Base-by-base conservation (phyloP, 1,140 invertebrate species). In the Drosophila punjabiensis region DNA sequence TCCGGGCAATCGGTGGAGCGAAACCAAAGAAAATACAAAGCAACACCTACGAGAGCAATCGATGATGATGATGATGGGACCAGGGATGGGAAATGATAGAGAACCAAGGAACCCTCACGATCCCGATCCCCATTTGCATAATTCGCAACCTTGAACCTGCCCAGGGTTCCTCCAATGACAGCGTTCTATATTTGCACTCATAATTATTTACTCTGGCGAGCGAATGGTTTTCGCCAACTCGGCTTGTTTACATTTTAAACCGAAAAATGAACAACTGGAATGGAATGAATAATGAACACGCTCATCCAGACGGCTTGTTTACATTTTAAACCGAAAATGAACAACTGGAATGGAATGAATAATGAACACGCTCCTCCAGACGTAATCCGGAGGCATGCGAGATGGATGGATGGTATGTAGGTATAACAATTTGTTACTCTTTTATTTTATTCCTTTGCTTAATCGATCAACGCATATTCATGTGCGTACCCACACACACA, bases 401-500 rank as follows among this genome's bases (percentile, higher is more conserved):
- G 66, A 45, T 53, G n/a, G 48, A 70, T 30, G 24, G 24, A n/a
- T n/a, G 30, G 53, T 16, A 37, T 56, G 18, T 10, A 33, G 11
- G 62, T 37, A 35, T 70, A 69, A 81, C 65, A 89, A 89, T 89
- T 88, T 84, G 76, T 81, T 81, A 78, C 53, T 85, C 69, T 71
- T 76, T 65, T 79, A 70, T 79, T 79, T 87, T 70, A 78, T 76
- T 83, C 50, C 64, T 64, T 76, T 63, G 63, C 70, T 73, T 86
- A 82, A 91, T 90, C 86, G 86, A 82, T 90, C 86, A 82, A 63
- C 73, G 73, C 71, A 86, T 76, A 89, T 81, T 76, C 81, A 81
- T 62, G 60, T 30, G 59, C 47, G 24, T 52, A 52, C 20, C 13
- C 28, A 71, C 24, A 24, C 28, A 71, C 64, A 55, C 43, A 48